Evolutionary conservation across 2,113 vertebrate genomes (phyloP), one percentile per base, ranked within the genome.

Genomic region (Vidua chalybeata): DNA sequence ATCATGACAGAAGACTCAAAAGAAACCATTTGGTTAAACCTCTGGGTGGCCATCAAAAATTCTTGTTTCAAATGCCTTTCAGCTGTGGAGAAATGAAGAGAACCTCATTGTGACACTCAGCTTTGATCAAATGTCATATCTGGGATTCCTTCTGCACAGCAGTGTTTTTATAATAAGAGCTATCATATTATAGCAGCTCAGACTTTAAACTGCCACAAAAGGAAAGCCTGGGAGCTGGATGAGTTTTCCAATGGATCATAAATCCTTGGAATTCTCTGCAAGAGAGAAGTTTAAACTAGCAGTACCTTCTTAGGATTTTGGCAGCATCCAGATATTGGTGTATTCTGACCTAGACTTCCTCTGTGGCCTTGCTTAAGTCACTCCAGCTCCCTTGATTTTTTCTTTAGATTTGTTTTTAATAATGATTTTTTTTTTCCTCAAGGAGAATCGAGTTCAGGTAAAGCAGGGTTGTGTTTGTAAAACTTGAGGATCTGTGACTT

Each of bases 61-160:
- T 46, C 73, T 78, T 59, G 84, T 95, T 96, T 89, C 64, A 82
- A 82, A 89, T 66, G 43, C 33, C 43, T 81, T 75, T 94, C 64
- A 0, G 0, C 81, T 87, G 64, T 51, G 84, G 30, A 89, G 83
- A 77, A 93, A 81, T 48, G 84, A 87, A 35, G 55, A 39, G 59
- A 91, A 48, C 30, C 75, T 93, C 39, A 12, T 74, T 74, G 87
- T 71, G 89, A 81, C 94, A 87, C 64, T 93, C 69, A 78, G 69
- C 91, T 93, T 94, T 94, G 89, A 91, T 96, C 89, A 94, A 90
- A 93, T 89, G 72, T 92, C 93, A 27, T 89, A 51, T 74, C 77
- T 94, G 89, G 64, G 80, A 84, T 55, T 91, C 73, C 81, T 89
- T 37, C 56, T 74, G 84, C 89, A 19, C 93, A 87, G 68, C 73